These are phyloP conservation scores for Globicephala melas DNA, from an alignment of 2,113 vertebrate genomes.

Conservation along the genomic window DNA sequence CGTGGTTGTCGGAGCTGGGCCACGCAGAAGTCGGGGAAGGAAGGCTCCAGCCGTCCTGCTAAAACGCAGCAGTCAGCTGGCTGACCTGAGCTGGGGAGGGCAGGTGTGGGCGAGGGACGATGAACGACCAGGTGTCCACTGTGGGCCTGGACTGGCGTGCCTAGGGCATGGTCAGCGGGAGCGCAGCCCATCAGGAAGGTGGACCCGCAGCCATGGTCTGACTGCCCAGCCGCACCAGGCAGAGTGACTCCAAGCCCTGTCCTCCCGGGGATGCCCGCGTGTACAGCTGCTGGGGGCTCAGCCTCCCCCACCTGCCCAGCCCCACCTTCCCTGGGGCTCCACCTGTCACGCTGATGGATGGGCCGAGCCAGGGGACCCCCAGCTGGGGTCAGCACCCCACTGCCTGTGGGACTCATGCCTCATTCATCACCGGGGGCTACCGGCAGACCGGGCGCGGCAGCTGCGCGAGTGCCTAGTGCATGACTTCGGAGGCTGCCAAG, in stretches of 20 bases:
- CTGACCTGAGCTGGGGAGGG: background rate
- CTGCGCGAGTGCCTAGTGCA: background rate
- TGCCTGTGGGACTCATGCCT: background rate
- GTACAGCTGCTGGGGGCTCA: background rate
- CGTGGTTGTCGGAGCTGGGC: rapidly evolving
- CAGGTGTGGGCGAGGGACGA: background rate
- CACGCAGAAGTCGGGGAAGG: rapidly evolving
- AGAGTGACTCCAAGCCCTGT: background rate
- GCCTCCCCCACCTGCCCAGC: background rate
- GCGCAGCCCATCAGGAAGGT: background rate
- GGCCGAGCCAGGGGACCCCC: background rate
- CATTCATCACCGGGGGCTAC: background rate
- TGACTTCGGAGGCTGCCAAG: background rate
- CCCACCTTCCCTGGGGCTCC: background rate
- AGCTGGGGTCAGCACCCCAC: background rate
- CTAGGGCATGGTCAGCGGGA: rapidly evolving
- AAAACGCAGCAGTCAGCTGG: no score
- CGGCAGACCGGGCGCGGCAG: background rate
- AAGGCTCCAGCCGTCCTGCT: background rate
- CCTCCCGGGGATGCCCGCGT: background rate
- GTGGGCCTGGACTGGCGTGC: rapidly evolving
- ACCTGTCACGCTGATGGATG: background rate
- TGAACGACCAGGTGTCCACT: rapidly evolving
- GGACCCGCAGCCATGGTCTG: background rate
- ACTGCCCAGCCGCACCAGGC: background rate